These are phyloP conservation scores for Heteractis magnifica DNA, from an alignment of 92 coral and sea anemone species.

Conservation along the genomic window DNA sequence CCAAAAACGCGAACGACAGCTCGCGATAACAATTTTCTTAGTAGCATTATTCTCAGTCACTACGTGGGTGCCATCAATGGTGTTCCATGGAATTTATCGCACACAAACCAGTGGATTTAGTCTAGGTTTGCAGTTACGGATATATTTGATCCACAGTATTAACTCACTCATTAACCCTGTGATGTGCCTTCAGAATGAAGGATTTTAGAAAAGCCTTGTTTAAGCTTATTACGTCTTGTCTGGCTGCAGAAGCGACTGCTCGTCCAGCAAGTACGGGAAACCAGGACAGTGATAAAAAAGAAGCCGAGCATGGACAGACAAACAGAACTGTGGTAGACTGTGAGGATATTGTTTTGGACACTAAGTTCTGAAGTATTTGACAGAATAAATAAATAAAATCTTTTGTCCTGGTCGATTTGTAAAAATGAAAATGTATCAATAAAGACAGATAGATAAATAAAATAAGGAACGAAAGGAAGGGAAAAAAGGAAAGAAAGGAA, in stretches of 20 bases:
- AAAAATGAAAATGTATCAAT: neutral
- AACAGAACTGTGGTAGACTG: neutral
- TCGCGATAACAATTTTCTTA: constrained; percentile 25
- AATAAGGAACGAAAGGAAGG: neutral
- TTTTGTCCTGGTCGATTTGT: neutral
- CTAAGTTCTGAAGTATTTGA: neutral
- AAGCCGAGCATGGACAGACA: neutral
- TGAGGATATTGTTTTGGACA: neutral
- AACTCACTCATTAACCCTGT: constrained; percentile 32
- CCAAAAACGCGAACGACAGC: constrained; percentile 14
- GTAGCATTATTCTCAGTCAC: constrained; percentile 14
- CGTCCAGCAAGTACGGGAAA: neutral
- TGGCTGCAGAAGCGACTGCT: neutral
- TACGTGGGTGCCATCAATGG: constrained; percentile 28
- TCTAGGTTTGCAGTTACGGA: neutral
- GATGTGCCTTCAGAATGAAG: constrained; percentile 19
- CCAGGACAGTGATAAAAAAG: neutral
- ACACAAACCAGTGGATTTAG: constrained; percentile 22
- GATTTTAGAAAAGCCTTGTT: constrained; percentile 30
- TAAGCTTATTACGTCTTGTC: constrained; percentile 16
- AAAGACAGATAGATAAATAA: neutral
- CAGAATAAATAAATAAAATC: neutral
- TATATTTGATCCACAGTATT: constrained; percentile 2
- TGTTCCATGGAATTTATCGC: constrained; percentile 18
- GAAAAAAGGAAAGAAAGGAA: neutral